phyloP scores from a whole-genome alignment of 1,140 invertebrate genomes.

The Drosophila obscura region DNA sequence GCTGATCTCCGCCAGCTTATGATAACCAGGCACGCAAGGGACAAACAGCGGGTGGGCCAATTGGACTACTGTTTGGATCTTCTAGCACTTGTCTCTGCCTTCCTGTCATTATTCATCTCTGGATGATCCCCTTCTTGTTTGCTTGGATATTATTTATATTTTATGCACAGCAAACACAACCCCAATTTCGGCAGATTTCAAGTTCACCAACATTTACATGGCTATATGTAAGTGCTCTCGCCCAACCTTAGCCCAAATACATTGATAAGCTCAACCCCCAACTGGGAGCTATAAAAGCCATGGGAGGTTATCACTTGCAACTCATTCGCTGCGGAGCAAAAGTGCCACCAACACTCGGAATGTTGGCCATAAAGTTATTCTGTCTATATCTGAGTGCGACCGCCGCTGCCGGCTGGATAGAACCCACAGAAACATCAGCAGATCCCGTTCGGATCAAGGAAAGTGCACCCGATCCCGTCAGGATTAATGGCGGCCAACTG shows the following conservation, averaged over 20 bases:
- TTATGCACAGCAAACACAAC: conserved; percentile 3
- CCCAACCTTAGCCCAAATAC: conserved; percentile 5
- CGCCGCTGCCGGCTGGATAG: too few relatives aligned
- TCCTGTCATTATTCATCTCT: not conserved
- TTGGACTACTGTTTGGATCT: conserved; percentile 35
- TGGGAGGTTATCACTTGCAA: not conserved
- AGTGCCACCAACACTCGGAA: conserved; percentile 6
- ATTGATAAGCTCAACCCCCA: conserved; percentile 21
- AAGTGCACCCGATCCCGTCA: not conserved
- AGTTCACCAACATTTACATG: conserved; percentile 43
- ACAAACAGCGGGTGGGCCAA: conserved; percentile 52
- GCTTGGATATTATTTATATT: too few relatives aligned
- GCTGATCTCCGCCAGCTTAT: conserved; percentile 50
- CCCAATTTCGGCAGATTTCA: conserved; percentile 30
- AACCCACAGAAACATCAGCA: too few relatives aligned
- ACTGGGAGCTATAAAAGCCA: conserved; percentile 26
- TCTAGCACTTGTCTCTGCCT: not conserved
- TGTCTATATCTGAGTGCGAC: conserved; percentile 2
- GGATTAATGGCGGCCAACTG: conserved; percentile 72
- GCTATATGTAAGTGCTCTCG: not conserved
- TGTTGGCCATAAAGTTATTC: not conserved
- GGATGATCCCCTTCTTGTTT: too few relatives aligned
- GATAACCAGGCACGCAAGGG: conserved; percentile 59
- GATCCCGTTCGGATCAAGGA: too few relatives aligned
- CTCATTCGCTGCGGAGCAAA: not conserved